Base-by-base conservation (phyloP, 2,888 invertebrate genomes). In the Noctua janthina region DNA sequence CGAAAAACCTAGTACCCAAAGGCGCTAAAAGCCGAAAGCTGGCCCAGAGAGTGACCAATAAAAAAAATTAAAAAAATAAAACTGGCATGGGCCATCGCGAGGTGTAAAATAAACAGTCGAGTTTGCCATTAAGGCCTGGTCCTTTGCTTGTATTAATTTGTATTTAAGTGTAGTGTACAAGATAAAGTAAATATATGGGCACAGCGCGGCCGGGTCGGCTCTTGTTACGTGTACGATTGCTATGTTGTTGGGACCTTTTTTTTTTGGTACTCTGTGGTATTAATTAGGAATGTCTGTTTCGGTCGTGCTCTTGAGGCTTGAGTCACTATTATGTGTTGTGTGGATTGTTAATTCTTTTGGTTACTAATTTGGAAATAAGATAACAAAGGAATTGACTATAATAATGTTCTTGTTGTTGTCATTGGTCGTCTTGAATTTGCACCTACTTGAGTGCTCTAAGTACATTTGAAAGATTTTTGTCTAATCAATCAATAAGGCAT, bases 91-190 rank as follows among this genome's bases (percentile, higher is more conserved):
- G 94, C 94, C 96, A 94, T 94, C 94, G 90, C 90, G 94, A 96
- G 96, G 96, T 96, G 96, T 96, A 95, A 96, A 96, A 96, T 96
- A 97, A 96, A 97, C 96, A 97, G 94, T 93, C 94, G 91, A 90
- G 91, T 90, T 93, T 92, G 94, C 96, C 96, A 96, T 97, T 96
- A 96, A 95, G 96, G 92, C 89, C 94, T 94, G 94, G 94, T 94
- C 94, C 96, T 94, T 93, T 91, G 94, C 93, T 95, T 96, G 96
- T 96, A 97, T 97, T 97, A 97, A 97, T 97, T 97, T 97, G 96
- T 97, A 96, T 97, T 97, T 96, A 97, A 96, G 96, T 96, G 96
- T 96, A 96, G 95, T 96, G 96, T 95, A 96, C 96, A 96, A 96
- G 96, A 96, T 96, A 96, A 96, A 96, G 93, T 94, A 95, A 96